These are phyloP conservation scores for Aricia artaxerxes DNA, from an alignment of 2,888 invertebrate species.

Conservation along the genomic window DNA sequence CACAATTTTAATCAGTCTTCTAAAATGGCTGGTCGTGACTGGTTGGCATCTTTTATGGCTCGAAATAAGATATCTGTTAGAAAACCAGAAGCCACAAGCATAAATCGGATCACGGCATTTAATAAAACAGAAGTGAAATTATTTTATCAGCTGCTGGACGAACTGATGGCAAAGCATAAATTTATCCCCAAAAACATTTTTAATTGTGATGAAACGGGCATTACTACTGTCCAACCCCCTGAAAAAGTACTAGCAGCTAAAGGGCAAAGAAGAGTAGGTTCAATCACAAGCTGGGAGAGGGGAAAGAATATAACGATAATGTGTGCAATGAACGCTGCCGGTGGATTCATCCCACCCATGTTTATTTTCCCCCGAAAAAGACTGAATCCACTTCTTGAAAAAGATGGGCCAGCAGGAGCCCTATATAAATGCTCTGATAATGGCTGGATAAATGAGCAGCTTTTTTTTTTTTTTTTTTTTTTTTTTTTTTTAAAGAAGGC, in stretches of 20 bases:
- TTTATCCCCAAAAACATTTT: conserved; percentile 49
- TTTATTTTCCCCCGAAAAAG: conserved; percentile 64
- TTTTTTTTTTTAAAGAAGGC: too few species aligned
- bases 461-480: conserved; percentile 47
- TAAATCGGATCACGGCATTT: conserved; percentile 39
- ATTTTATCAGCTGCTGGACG: conserved; percentile 44
- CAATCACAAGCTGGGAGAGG: conserved; percentile 57
- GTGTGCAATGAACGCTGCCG: conserved; percentile 59
- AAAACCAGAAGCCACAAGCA: conserved; percentile 45
- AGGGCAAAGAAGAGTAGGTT: conserved; percentile 59
- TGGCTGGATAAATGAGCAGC: conserved; percentile 47
- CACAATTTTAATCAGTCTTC: conserved; percentile 42
- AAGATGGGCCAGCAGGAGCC: conserved; percentile 56
- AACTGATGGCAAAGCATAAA: conserved; percentile 45
- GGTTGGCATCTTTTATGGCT: conserved; percentile 43
- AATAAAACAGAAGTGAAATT: conserved; percentile 46
- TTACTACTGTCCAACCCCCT: conserved; percentile 57
- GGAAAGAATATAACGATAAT: conserved; percentile 58
- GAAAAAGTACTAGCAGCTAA: conserved; percentile 56
- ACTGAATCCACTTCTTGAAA: conserved; percentile 54
- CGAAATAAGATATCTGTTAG: conserved; percentile 42
- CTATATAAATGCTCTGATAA: conserved; percentile 49
- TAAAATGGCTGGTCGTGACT: conserved; percentile 45
- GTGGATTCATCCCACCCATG: conserved; percentile 60
- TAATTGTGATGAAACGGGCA: conserved; percentile 63